These are phyloP conservation scores for Diaphora mendica DNA, from an alignment of 2,888 invertebrate genomes.

Conservation along the genomic window DNA sequence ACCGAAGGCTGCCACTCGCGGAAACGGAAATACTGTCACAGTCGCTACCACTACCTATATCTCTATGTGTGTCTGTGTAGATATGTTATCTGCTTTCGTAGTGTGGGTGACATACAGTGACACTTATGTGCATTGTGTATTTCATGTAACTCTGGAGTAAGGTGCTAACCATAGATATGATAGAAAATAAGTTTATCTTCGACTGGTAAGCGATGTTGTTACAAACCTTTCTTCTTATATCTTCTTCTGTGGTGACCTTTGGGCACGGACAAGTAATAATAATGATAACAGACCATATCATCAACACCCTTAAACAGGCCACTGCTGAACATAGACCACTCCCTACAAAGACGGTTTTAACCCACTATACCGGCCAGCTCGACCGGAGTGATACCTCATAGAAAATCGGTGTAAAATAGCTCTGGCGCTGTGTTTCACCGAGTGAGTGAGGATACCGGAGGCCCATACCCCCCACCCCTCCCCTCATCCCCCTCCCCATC, in stretches of 20 bases:
- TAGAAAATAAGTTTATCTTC: background rate
- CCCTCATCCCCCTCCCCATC: too few species aligned
- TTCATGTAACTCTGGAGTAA: constrained; percentile 1
- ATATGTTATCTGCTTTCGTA: background rate
- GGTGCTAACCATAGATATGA: background rate
- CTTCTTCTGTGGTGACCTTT: background rate
- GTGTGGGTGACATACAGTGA: constrained; percentile 4
- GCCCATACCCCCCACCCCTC: too few species aligned
- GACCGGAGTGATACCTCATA: too few species aligned
- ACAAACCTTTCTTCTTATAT: background rate
- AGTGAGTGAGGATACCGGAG: too few species aligned
- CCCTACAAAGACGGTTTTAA: too few species aligned
- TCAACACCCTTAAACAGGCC: too few species aligned
- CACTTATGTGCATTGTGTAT: constrained; percentile 9
- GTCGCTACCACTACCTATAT: constrained; percentile 15
- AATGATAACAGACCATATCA: too few species aligned
- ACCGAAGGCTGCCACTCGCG: constrained; percentile 37
- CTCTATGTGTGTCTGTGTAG: background rate
- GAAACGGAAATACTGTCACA: constrained; percentile 45
- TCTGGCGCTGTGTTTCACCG: too few species aligned
- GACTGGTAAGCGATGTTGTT: background rate
- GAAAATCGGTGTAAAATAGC: too few species aligned
- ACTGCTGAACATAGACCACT: too few species aligned
- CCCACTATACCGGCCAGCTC: too few species aligned
- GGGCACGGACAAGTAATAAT: background rate